Conservation (phyloP, 2,113 vertebrate genomes). For the Etheostoma spectabile region DNA sequence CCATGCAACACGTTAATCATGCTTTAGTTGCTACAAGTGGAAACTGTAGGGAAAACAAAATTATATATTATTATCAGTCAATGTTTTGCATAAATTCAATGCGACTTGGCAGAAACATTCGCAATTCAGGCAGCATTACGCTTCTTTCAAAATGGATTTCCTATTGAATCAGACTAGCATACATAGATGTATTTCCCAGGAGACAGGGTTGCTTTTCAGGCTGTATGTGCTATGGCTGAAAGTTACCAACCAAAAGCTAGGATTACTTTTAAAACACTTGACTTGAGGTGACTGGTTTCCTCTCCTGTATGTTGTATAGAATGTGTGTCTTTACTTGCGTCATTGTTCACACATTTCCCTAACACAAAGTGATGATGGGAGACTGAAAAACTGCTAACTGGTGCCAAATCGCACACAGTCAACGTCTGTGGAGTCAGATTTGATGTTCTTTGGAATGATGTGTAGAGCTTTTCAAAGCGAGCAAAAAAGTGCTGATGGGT, state of each 20-base stretch:
- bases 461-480: conserved; percentile 1
- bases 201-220: not conserved
- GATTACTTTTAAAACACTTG: not conserved
- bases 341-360: not conserved
- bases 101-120: not conserved
- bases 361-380: conserved; percentile 20
- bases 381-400: conserved; percentile 4
- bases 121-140: not conserved
- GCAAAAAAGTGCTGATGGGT: conserved; percentile 49
- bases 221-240: not conserved
- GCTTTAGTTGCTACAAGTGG: not conserved
- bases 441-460: conserved; percentile 27
- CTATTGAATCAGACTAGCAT: not conserved
- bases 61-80: not conserved
- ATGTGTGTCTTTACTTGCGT: conserved; percentile 1
- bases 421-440: conserved; percentile 9
- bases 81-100: not conserved
- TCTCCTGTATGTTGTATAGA: not conserved
- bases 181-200: not conserved
- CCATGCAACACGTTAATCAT: not conserved
- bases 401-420: not conserved
- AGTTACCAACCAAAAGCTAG: too few relatives aligned
- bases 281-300: not conserved
- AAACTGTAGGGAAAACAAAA: too few relatives aligned
- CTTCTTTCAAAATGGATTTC: not conserved